phyloP scores from a whole-genome alignment of 2,888 invertebrate species.

The Drosophila nigricruria region DNA sequence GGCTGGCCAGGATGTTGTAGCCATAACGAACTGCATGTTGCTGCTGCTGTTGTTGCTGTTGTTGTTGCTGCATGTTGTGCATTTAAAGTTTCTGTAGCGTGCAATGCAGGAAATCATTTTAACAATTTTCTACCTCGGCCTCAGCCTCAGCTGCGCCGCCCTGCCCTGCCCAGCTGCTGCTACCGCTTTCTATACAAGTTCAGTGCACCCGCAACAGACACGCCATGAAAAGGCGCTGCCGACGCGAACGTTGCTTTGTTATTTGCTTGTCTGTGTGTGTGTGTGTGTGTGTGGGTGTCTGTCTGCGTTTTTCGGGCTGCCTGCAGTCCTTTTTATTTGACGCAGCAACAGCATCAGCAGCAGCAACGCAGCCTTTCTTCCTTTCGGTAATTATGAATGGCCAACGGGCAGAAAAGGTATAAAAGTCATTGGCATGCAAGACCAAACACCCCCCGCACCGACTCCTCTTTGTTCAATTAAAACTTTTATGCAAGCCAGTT shows the following conservation, averaged over 20 bases:
- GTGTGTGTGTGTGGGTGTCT: constrained; percentile 12
- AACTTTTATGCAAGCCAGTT: constrained; percentile 60
- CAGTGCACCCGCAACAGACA: constrained; percentile 72
- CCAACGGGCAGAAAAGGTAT: constrained; percentile 63
- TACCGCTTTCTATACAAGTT: constrained; percentile 55
- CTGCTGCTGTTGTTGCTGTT: constrained; percentile 62
- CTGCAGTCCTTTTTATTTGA: constrained; percentile 49
- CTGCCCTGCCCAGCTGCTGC: not conserved
- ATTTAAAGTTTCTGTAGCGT: constrained; percentile 76
- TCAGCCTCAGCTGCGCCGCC: not conserved
- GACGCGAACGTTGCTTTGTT: constrained; percentile 67
- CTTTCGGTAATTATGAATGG: constrained; percentile 73
- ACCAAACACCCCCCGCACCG: not conserved
- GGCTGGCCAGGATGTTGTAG: constrained; percentile 52
- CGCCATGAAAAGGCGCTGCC: constrained; percentile 61
- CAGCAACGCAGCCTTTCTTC: constrained; percentile 44
- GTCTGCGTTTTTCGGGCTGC: constrained; percentile 43
- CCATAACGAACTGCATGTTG: constrained; percentile 66
- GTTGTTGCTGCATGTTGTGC: constrained; percentile 68
- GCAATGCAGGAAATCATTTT: constrained; percentile 80
- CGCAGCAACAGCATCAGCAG: constrained; percentile 35
- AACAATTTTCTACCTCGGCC: constrained; percentile 69
- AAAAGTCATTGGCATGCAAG: constrained; percentile 58
- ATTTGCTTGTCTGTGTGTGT: constrained; percentile 16
- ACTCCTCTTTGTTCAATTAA: constrained; percentile 65